Base-by-base conservation (phyloP, 2,888 invertebrate species). In the Trissoscelio sp. region DNA sequence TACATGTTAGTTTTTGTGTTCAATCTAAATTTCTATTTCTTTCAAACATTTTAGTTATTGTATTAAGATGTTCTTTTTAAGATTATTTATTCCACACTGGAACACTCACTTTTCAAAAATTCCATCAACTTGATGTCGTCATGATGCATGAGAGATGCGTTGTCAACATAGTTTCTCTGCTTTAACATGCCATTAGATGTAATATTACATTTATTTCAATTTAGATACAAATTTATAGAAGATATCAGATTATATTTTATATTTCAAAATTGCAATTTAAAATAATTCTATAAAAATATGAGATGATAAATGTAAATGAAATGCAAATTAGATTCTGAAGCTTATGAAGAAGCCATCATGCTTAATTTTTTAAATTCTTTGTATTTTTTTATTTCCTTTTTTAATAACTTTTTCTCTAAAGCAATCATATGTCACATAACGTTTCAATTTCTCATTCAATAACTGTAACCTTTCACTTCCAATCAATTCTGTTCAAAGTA, bases 91-190 rank as follows among this genome's bases (percentile, higher is more conserved):
- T n/a, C n/a, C n/a, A n/a, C n/a, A n/a, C n/a, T n/a, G n/a, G n/a
- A n/a, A n/a, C n/a, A n/a, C n/a, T n/a, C n/a, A n/a, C n/a, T n/a
- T 46, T 60, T 66, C 62, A 58, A 79, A 70, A 79, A 64, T 24
- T 42, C 69, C 69, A 69, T 9, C 67, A 28, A 28, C 6, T 28
- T 28, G 28, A 28, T 5, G 3, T 28, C 3, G 64, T 6, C 57
- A 5, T 31, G 55, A 60, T n/a, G n/a, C n/a, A n/a, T n/a, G n/a
- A n/a, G 28, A 37, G 11, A 7, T 62, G 39, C 60, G 42, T 9
- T 28, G 72, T 48, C 64, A 31, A 7, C 74, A 34, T 64, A 64
- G 55, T 24, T 62, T 62, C 64, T 24, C 74, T 57, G 62, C 28
- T 73, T 72, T 28, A 55, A 64, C 53, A 67, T 12, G 62, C 31